Evolutionary conservation across 2,797 vertebrate species (phyloP).

Genomic region (Microhierax caerulescens): DNA sequence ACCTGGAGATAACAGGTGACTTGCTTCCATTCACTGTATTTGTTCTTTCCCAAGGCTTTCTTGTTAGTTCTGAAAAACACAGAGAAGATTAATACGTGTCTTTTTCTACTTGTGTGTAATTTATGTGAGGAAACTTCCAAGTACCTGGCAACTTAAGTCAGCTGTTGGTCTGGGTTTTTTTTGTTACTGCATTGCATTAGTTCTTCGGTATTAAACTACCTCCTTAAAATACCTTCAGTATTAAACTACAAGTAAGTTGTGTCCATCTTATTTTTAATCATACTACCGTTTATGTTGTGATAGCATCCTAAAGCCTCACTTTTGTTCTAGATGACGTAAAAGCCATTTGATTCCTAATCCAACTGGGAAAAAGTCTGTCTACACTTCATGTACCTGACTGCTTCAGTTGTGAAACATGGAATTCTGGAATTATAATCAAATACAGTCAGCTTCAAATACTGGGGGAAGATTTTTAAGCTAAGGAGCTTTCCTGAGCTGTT

Average conservation of each 20-base stretch:
- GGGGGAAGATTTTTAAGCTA: background rate
- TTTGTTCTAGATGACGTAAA: background rate
- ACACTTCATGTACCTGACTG: background rate
- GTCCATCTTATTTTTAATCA: background rate
- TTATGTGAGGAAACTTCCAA: background rate
- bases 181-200: background rate
- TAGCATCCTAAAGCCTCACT: background rate
- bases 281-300: background rate
- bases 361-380: background rate
- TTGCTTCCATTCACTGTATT: conserved; percentile 98
- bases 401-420: background rate
- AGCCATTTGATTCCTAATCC: background rate
- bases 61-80: conserved; percentile 85
- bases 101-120: background rate
- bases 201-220: background rate
- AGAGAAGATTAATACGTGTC: background rate
- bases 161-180: background rate
- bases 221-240: background rate
- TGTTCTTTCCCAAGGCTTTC: conserved; percentile 97
- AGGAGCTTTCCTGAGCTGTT: background rate
- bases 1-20: conserved; percentile 98
- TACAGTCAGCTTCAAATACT: background rate
- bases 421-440: background rate
- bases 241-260: background rate
- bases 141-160: background rate